Evolutionary conservation across 1,140 invertebrate species (phyloP), one percentile per base, ranked within the genome.

Genomic region (Neomicropteryx cornuta): DNA sequence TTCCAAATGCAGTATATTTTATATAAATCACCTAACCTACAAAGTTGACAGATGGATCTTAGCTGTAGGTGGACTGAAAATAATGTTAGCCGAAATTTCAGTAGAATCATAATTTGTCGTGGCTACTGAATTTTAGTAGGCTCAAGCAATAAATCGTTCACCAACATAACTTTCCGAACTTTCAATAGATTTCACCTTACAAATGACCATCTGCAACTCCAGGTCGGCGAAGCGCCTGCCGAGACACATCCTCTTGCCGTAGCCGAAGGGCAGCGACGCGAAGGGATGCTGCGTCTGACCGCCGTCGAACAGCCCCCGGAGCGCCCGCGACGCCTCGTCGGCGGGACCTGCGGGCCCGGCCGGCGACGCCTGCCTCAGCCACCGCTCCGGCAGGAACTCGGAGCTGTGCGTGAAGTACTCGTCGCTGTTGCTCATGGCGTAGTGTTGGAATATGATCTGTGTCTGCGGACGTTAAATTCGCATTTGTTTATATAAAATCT

Each of bases 401-500:
- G 73, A 55, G 19, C 81, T 74, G 4, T 76, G 55, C 1, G 72
- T 58, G 50, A 88, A 87, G 48, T 83, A 82, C 48, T 76, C 71
- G 22, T 81, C 76, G 37, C 71, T 68, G 55, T 86, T 86, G 11
- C 81, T 81, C 44, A 84, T 82, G 6, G 83, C 81, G 49, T 82
- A 77, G 57, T 86, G 83, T 52, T 83, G 83, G 56, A 87, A 86
- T 38, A 86, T 77, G 13, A 86, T 77, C 62, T 86, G 82, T 0
- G 81, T 83, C 83, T 87, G 53, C 11, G 53, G 60, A 44, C 18
- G n/a, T 33, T 19, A 4, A 14, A n/a, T n/a, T n/a, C n/a, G n/a
- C n/a, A n/a, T n/a, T n/a, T n/a, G n/a, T n/a, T n/a, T n/a, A n/a
- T n/a, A n/a, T n/a, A n/a, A n/a, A 6, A 20, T 17, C n/a, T n/a